Conservation (phyloP, 2,113 vertebrate genomes). For the Rhinichthys klamathensis region DNA sequence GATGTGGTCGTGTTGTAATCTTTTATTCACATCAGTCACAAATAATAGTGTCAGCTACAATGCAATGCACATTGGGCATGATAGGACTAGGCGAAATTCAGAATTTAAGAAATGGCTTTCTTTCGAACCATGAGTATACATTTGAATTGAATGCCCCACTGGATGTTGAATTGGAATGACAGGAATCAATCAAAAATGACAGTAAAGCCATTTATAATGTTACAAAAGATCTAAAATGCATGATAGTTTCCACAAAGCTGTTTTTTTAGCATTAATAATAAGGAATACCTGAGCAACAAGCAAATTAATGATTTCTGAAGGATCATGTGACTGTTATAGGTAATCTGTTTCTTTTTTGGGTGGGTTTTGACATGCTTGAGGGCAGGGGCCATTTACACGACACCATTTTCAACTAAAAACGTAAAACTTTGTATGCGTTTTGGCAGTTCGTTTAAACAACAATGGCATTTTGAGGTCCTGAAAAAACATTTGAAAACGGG, state of each 20-base stretch:
- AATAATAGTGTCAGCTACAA: slow-evolving; percentile 30
- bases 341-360: no score
- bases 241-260: not conserved
- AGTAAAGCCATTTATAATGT: not conserved
- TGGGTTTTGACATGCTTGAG: no score
- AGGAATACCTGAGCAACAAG: not conserved
- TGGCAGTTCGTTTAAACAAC: no score
- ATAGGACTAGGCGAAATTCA: not conserved
- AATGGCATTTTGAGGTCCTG: no score
- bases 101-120: not conserved
- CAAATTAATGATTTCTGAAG: not conserved
- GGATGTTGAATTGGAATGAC: not conserved
- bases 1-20: slow-evolving; percentile 40
- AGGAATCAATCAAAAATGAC: not conserved
- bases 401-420: no score
- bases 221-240: not conserved
- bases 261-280: not conserved
- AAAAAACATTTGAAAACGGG: no score
- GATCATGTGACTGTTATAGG: not conserved
- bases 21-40: slow-evolving; percentile 49
- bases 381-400: no score
- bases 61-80: slow-evolving; percentile 32
- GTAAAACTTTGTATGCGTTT: no score
- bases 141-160: not conserved
- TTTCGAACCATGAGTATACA: not conserved